Base-by-base conservation (phyloP, 2,113 vertebrate genomes). In the Burhinus oedicnemus region DNA sequence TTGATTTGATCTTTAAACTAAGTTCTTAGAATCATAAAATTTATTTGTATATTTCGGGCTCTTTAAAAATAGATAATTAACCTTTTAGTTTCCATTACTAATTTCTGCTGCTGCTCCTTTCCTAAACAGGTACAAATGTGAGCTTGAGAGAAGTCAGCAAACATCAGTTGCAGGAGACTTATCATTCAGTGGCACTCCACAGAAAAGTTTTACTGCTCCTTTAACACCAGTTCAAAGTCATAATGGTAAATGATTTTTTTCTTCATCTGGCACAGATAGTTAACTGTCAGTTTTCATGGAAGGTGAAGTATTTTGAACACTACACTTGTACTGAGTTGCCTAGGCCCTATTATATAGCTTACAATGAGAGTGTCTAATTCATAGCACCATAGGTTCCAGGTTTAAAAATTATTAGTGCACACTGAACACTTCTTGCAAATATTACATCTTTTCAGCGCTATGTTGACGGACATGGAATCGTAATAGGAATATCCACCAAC, bases 81-180 rank as follows among this genome's bases (percentile, higher is more conserved):
- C 14, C 4, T 82, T 62, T 68, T 76, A 16, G 3, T 60, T 89
- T 71, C 51, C 12, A 36, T 68, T 61, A 70, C 29, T 95, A 64
- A 95, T 52, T 77, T 52, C 42, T 66, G 8, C n/a, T 79, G 45
- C 47, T 47, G 26, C 25, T 93, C 85, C 32, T 71, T 87, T 96
- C 82, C 84, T 88, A 19, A 94, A 97, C 95, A 99, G 99, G 91
- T 98, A 97, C 95, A 99, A 99, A 97, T 98, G 97, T 95, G 99
- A 99, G 68, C 91, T 99, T 84, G 99, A 99, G 93, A 98, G 98
- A 96, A 99, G 97, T 78, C 99, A 99, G 57, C 97, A 98, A 32
- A 95, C 94, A 2, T 44, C 74, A 2, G 87, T 79, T 68, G 40
- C 93, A 55, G 97, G 93, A 90, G 99, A 99, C 11, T 60, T 93